Evolutionary conservation across 2,113 vertebrate genomes (phyloP), one percentile per base, ranked within the genome.

Genomic region (Excalfactoria chinensis): DNA sequence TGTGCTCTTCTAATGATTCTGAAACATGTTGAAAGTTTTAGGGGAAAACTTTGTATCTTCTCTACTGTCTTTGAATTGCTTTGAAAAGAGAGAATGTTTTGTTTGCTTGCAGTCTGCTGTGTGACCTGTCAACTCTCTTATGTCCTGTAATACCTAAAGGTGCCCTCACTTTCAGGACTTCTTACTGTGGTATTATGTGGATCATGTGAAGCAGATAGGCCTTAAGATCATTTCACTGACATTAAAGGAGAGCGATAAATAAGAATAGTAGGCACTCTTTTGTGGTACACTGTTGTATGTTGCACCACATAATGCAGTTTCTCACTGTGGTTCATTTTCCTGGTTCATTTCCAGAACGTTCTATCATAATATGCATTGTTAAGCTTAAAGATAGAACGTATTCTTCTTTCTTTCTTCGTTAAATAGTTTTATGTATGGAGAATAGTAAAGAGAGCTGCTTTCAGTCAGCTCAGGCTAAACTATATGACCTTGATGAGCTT

Each of bases 51-150:
- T 37, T 0, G 51, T 1, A 0, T 18, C 7, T 30, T 63, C n/a
- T 9, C 43, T 48, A 11, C 8, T 35, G 1, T 67, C 16, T 77
- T 46, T 40, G 2, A 78, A 71, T 21, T 30, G 16, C 40, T 86
- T 64, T n/a, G 49, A 55, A 64, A 41, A 46, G 16, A 40, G 46
- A 8, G 37, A 16, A 11, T 3, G 8, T 67, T 43, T 41, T 70
- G 12, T 40, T 71, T 86, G 34, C 15, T 23, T 72, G n/a, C 81
- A 49, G 49, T 2, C 13, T 22, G 13, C 9, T 80, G 69, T 35
- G 0, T 0, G 1, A 73, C 11, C 7, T 73, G 63, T 72, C 78
- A 53, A 1, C 9, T 10, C 73, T 22, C 1, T n/a, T 37, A 16
- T 58, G 1, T 37, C 56, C 11, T 10, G 5, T 15, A 44, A 12